phyloP scores from a whole-genome alignment of 2,113 vertebrate species.

The Clarias magur region DNA sequence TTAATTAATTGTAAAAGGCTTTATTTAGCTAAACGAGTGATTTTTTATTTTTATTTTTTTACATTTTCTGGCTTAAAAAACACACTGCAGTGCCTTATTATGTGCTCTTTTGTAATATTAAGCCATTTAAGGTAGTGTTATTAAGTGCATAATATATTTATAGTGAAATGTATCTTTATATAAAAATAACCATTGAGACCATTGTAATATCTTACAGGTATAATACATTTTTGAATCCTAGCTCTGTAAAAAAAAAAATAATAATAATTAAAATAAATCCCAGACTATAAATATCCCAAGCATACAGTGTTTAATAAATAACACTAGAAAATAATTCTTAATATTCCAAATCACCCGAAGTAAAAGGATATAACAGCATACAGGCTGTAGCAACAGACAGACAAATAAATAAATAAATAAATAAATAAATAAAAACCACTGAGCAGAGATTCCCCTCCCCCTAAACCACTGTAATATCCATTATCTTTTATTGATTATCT shows the following conservation, averaged over 20 bases:
- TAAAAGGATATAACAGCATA: background rate
- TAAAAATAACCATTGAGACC: background rate
- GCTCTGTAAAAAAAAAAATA: background rate
- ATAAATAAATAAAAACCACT: background rate
- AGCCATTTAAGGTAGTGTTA: background rate
- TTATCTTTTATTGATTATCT: conserved; percentile 40
- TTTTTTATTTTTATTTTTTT: background rate
- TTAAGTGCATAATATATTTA: background rate
- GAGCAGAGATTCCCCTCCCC: background rate
- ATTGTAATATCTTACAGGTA: background rate
- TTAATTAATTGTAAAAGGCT: conserved; percentile 7
- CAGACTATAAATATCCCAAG: background rate
- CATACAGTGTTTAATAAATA: background rate
- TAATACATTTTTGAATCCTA: background rate
- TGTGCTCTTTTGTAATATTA: background rate
- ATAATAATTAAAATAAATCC: background rate
- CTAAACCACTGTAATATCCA: background rate
- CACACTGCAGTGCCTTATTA: background rate
- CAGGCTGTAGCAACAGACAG: background rate
- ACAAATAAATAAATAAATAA: background rate
- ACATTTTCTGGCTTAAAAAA: conserved; percentile 11
- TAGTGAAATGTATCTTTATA: background rate
- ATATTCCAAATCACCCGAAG: conserved; percentile 1
- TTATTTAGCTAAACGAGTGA: conserved; percentile 16
- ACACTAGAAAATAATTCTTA: background rate